Conservation (phyloP, 1,140 invertebrate species). For the Centruroides vittatus region DNA sequence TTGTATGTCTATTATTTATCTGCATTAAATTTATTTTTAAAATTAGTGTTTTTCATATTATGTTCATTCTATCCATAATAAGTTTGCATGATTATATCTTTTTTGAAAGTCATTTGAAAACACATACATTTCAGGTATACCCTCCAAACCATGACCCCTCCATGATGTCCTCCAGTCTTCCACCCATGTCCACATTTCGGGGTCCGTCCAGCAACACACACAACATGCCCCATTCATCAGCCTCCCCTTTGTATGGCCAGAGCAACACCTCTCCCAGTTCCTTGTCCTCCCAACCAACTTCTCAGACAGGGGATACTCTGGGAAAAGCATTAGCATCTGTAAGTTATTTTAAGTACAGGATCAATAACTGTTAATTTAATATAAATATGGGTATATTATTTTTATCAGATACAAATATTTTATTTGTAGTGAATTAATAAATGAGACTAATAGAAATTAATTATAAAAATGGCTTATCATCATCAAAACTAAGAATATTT, state of each 20-base stretch:
- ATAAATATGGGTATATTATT: too few species aligned
- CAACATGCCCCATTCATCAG: constrained; percentile 83
- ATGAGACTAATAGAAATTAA: too few species aligned
- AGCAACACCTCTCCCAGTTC: constrained; percentile 11
- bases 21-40: too few species aligned
- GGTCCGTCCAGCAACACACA: constrained; percentile 57
- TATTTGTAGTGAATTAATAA: too few species aligned
- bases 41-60: background rate
- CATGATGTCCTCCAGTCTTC: constrained; percentile 55
- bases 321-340: constrained; percentile 53
- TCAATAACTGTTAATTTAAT: background rate
- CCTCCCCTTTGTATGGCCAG: constrained; percentile 27
- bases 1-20: too few species aligned
- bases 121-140: constrained; percentile 1
- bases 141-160: constrained; percentile 44
- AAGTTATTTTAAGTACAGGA: background rate
- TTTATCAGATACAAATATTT: too few species aligned
- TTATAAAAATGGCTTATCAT: too few species aligned
- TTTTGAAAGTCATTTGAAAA: too few species aligned
- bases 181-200: constrained; percentile 86
- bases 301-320: constrained; percentile 49
- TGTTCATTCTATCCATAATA: too few species aligned
- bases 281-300: constrained; percentile 22
- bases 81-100: too few species aligned
- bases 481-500: too few species aligned